Base-by-base conservation (phyloP, 2,113 vertebrate species). In the Corythoichthys intestinalis region DNA sequence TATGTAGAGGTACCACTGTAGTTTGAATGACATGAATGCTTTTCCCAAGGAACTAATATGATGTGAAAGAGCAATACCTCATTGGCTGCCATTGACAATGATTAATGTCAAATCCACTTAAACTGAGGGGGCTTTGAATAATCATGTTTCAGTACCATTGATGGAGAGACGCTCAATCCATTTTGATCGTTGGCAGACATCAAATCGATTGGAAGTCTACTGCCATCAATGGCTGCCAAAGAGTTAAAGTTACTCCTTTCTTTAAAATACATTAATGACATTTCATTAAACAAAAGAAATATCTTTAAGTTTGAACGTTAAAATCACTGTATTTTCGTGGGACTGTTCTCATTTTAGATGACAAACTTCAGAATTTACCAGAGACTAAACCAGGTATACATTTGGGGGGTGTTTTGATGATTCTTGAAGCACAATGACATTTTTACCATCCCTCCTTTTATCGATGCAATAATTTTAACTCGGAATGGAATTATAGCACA, bases 381-480 rank as follows among this genome's bases (percentile, higher is more conserved):
- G 35, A 57, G 28, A 34, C 10, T 57, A 35, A 67, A 50, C 46
- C 50, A 34, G 46, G 38, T 11, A 41, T 15, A 44, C 44, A 56
- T 15, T 50, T 15, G 48, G 3, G 10, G 11, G 53, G 10, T 4
- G 1, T 37, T 14, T 37, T 34, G 12, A 2, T 4, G 35, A 11
- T 38, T 13, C 56, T 28, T 58, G 53, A 2, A 0, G 3, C 11
- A 1, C 28, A 56, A 56, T 56, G 54, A 56, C 54, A 10, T 47
- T 56, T 56, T 34, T 10, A 56, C n/a, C 8, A 13, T 46, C 54
- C 69, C 77, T 70, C 41, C 63, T 70, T 77, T 73, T 79, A 85
- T 66, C 80, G 73, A 85, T 74, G 81, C 58, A 65, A 75, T 73
- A 83, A 75, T 80, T 80, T 80, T 57, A 77, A 69, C 73, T 69